Evolutionary conservation across 2,797 vertebrate species (phyloP).

Genomic region (Micropoecilia bifurca): DNA sequence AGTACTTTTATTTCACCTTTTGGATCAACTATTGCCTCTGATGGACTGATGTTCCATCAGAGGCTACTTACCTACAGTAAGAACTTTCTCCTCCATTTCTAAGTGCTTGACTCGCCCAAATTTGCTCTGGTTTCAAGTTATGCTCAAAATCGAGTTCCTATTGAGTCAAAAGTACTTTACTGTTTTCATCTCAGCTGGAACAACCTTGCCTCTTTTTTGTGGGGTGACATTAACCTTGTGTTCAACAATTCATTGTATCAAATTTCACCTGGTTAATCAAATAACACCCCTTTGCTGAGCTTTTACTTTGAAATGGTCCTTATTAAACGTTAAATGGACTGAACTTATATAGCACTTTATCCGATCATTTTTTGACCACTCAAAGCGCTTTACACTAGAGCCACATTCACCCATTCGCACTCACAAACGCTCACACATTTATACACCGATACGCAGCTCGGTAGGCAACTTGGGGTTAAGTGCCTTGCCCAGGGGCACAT

Average conservation of each 20-base stretch:
- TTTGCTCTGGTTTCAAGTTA: slow-evolving; percentile 5
- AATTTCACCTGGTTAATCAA: background rate
- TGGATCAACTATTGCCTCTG: slow-evolving; percentile 26
- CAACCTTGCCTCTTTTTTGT: background rate
- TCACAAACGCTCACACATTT: too few species aligned
- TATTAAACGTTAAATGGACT: too few species aligned
- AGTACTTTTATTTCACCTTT: slow-evolving; percentile 38
- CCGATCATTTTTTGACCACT: too few species aligned
- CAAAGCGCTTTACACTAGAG: too few species aligned
- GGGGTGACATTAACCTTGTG: slow-evolving; percentile 1
- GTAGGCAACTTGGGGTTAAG: too few species aligned
- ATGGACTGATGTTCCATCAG: slow-evolving; percentile 29
- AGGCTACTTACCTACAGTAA: slow-evolving; percentile 19
- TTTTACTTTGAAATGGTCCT: background rate
- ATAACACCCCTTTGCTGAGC: background rate
- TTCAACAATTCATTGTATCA: slow-evolving; percentile 8
- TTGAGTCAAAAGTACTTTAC: slow-evolving; percentile 15
- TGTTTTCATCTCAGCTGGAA: slow-evolving; percentile 17
- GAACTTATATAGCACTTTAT: too few species aligned
- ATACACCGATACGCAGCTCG: too few species aligned
- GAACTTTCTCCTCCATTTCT: slow-evolving; percentile 34
- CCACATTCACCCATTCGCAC: too few species aligned
- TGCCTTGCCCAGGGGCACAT: too few species aligned
- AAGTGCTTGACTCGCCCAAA: slow-evolving; percentile 28
- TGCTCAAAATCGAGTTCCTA: slow-evolving; percentile 8